Percentiles rank a stretch among this genome's conserved stretches.
Conservation (phyloP, 2,888 invertebrate genomes). For the Palloptera scutellata region DNA sequence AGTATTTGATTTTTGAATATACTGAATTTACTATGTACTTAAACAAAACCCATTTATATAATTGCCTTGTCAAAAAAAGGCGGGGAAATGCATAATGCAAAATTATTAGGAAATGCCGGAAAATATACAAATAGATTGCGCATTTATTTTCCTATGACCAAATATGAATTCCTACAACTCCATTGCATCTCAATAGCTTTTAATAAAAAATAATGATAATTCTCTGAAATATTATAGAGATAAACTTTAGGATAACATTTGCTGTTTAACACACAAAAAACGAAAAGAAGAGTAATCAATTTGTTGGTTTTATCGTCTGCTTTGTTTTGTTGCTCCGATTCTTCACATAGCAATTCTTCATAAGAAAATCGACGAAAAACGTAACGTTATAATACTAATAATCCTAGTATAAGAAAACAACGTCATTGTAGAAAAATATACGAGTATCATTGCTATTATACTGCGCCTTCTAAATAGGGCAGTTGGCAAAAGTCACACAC, state of each 20-base stretch:
- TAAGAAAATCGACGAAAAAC: neutral
- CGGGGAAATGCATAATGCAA: too few species aligned
- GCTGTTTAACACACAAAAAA: conserved; percentile 16
- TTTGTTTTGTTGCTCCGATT: conserved; percentile 22
- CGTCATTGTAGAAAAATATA: neutral
- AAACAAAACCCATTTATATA: too few species aligned
- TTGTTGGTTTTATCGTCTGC: conserved; percentile 25
- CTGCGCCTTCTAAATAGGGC: conserved; percentile 39
- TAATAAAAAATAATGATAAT: conserved; percentile 1
- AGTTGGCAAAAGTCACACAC: conserved; percentile 46
- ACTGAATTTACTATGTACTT: too few species aligned
- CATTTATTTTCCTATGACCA: neutral
- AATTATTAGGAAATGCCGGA: neutral
- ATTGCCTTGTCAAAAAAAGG: too few species aligned
- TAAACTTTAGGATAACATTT: conserved; percentile 18
- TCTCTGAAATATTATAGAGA: conserved; percentile 15
- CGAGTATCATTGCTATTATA: conserved; percentile 9
- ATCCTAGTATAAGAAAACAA: neutral
- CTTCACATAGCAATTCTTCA: neutral
- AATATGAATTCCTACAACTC: too few species aligned
- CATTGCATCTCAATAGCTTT: too few species aligned
- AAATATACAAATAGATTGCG: neutral
- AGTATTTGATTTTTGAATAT: too few species aligned
- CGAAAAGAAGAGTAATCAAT: conserved; percentile 10
- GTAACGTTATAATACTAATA: neutral